Base-by-base conservation (phyloP, 2,797 vertebrate species). In the Anguilla marmorata region DNA sequence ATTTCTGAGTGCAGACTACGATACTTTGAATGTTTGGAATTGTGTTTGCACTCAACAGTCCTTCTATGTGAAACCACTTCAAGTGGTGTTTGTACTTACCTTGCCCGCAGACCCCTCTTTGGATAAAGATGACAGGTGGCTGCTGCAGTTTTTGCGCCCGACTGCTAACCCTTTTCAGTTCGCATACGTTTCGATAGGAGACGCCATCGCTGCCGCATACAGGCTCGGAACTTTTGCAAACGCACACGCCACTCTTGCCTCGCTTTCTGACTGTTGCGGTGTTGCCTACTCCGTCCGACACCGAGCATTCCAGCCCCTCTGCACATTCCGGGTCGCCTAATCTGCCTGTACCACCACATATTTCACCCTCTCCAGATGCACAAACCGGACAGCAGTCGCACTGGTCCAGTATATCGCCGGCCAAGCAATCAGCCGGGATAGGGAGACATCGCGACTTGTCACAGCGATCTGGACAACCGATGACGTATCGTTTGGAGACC, bases 181-280 rank as follows among this genome's bases (percentile, higher is more conserved):
- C 97, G 95, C 98, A 99, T 93, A 95, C 88, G 95, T 96, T 97
- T 88, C 93, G 93, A 94, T 99, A 99, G 30, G 97, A 97, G 0
- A 95, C 95, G 5, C 95, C 98, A 88, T 99, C 98, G 94, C 97
- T 99, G 89, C 98, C 98, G 92, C 98, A 99, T 90, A 98, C 98
- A 1, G 97, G 96, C 52, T 97, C 97, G 90, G 60, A 2, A 93
- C 91, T 96, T 90, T 93, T 86, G 92, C 98, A 99, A 86, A 87
- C 90, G 91, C 98, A 99, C 89, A 95, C 91, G 7, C 98, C 97
- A 89, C 91, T 82, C 0, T 91, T 94, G 56, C 95, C 94, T 85
- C 98, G 94, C 66, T 94, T 94, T 30, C 98, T 92, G 79, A 98
- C 97, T 0, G 96, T 98, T 92, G 93, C 94, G 84, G 96, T 96